A percentile compares a stretch with the other conserved stretches of the same genome.
Conservation (phyloP, 1,140 invertebrate species). For the Trachelipus rathkii region DNA sequence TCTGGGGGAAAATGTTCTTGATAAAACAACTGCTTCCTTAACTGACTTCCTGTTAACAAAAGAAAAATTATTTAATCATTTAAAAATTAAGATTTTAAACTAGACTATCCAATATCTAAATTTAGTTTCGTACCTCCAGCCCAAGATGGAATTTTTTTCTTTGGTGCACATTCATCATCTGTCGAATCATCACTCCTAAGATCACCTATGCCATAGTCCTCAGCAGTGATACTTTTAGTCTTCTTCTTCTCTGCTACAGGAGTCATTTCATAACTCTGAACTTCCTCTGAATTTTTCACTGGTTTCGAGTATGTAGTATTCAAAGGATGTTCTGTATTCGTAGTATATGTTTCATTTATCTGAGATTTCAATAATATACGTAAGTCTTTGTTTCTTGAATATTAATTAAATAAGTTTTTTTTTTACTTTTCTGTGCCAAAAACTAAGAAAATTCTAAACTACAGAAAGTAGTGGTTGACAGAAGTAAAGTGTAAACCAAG, state of each 20-base stretch:
- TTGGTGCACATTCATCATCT: slow-evolving; percentile 56
- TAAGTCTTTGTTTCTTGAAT: no score
- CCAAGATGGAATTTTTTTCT: slow-evolving; percentile 54
- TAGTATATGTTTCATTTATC: slow-evolving; percentile 24
- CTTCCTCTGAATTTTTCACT: neutral
- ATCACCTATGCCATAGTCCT: slow-evolving; percentile 55
- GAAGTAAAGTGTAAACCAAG: no score
- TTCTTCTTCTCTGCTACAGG: slow-evolving; percentile 41
- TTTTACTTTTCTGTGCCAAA: no score
- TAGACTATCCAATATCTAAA: neutral
- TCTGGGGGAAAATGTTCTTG: slow-evolving; percentile 38
- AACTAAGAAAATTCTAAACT: no score
- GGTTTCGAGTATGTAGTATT: neutral
- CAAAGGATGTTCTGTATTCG: slow-evolving; percentile 1
- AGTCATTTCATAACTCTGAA: slow-evolving; percentile 50
- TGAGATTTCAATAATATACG: no score
- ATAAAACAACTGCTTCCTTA: slow-evolving; percentile 31
- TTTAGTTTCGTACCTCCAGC: slow-evolving; percentile 44
- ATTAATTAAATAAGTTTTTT: no score
- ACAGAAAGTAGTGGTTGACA: no score
- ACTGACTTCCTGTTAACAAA: slow-evolving; percentile 20
- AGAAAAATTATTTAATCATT: neutral
- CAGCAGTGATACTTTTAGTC: slow-evolving; percentile 30
- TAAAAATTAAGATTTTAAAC: neutral
- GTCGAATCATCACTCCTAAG: slow-evolving; percentile 55